Percentiles rank a stretch among this genome's conserved stretches.
Conservation (phyloP, 2,797 vertebrate species). For the Menidia menidia region DNA sequence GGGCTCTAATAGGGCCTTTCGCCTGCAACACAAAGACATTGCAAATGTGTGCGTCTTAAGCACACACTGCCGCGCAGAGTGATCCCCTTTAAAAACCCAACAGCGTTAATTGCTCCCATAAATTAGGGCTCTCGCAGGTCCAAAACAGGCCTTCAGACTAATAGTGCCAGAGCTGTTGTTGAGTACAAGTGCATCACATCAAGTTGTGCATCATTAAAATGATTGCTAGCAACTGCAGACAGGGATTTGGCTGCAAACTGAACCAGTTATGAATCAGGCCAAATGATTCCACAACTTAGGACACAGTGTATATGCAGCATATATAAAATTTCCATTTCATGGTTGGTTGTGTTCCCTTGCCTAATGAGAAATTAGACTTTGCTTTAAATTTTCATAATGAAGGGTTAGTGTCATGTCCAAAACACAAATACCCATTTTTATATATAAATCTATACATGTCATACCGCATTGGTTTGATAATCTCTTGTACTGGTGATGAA, state of each 20-base stretch:
- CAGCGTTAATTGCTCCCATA: slow-evolving; percentile 75
- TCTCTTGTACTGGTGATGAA: slow-evolving; percentile 1
- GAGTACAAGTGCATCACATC: slow-evolving; percentile 44
- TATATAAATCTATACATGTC: neutral
- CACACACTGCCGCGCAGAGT: slow-evolving; percentile 71
- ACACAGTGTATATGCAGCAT: no score
- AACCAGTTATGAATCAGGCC: slow-evolving; percentile 9
- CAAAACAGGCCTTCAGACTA: slow-evolving; percentile 51
- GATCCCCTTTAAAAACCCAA: slow-evolving; percentile 70
- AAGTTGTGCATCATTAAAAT: slow-evolving; percentile 34
- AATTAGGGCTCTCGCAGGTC: slow-evolving; percentile 63
- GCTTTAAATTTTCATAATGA: neutral
- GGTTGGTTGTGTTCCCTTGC: neutral
- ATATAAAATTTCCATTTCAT: neutral
- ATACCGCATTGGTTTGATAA: neutral
- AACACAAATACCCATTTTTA: neutral
- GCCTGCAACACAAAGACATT: slow-evolving; percentile 79
- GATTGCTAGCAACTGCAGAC: slow-evolving; percentile 16
- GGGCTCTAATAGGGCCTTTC: slow-evolving; percentile 80
- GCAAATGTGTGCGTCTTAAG: slow-evolving; percentile 76
- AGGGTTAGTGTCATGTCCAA: neutral
- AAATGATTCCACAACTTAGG: neutral
- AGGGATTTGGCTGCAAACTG: neutral
- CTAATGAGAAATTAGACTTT: neutral
- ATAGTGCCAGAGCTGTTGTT: slow-evolving; percentile 46